Conservation (phyloP, 2,797 vertebrate species). For the Numenius phaeopus region DNA sequence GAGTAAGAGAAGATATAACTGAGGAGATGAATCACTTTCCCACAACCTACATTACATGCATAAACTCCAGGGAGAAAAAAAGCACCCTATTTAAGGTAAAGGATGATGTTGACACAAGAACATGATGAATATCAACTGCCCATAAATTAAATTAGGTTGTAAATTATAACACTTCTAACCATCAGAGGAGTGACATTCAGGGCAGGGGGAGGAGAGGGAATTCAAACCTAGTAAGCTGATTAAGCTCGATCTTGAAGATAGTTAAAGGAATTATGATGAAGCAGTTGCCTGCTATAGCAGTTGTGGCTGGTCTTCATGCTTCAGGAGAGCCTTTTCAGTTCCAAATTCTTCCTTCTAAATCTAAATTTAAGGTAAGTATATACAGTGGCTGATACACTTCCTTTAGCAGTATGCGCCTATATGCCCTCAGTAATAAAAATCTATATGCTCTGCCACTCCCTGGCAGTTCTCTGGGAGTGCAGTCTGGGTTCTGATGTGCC, state of each 20-base stretch:
- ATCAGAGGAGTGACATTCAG: neutral
- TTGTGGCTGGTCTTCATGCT: neutral
- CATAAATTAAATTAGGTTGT: slow-evolving; percentile 13
- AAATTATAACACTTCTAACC: slow-evolving; percentile 1
- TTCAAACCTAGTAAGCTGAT: slow-evolving; percentile 1
- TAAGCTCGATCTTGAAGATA: neutral
- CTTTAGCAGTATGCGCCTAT: neutral
- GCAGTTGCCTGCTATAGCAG: neutral
- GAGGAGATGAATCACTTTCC: neutral
- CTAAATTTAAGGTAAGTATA: neutral
- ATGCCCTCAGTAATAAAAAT: neutral
- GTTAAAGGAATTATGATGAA: neutral
- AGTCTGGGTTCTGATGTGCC: neutral
- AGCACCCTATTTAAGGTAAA: neutral
- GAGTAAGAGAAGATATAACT: neutral
- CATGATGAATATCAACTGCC: slow-evolving; percentile 9
- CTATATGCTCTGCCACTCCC: neutral
- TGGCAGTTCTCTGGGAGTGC: neutral
- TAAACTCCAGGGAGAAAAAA: neutral
- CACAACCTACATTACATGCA: neutral
- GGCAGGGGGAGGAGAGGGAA: rapidly evolving
- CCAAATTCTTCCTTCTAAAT: neutral
- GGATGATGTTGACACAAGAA: neutral
- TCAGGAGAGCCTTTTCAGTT: neutral
- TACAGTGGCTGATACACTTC: neutral